These are phyloP conservation scores for Tenualosa thibaudeaui DNA, from an alignment of 2,797 vertebrate species.

Conservation along the genomic window DNA sequence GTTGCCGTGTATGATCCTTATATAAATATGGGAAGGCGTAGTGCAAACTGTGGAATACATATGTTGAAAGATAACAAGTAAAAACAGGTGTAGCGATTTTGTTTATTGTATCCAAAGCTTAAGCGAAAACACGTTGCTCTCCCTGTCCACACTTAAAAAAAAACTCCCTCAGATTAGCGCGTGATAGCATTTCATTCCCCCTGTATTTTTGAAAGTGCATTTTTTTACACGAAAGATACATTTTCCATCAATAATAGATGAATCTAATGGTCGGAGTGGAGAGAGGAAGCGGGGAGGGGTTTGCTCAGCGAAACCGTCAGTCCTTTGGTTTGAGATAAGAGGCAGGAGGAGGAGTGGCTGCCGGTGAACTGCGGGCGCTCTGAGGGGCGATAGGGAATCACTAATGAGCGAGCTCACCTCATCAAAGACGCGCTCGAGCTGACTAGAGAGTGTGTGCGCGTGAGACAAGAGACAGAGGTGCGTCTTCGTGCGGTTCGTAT, in stretches of 20 bases:
- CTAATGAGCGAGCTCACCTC: conserved; percentile 77
- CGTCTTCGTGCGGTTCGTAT: background rate
- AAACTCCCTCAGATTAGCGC: background rate
- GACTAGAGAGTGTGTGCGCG: conserved; percentile 65
- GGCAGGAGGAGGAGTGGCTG: conserved; percentile 78
- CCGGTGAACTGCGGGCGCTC: conserved; percentile 72
- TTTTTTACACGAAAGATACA: conserved; percentile 55
- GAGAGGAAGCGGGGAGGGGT: conserved; percentile 75
- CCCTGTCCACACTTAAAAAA: background rate
- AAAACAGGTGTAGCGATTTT: conserved; percentile 44
- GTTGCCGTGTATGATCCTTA: conserved; percentile 31
- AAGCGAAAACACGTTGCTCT: conserved; percentile 35
- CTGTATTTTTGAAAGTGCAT: background rate
- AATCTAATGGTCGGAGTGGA: conserved; percentile 62
- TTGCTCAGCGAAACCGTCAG: conserved; percentile 68
- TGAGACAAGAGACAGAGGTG: background rate
- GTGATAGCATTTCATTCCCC: background rate
- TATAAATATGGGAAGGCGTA: conserved; percentile 26
- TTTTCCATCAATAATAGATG: conserved; percentile 75
- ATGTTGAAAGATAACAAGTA: conserved; percentile 36
- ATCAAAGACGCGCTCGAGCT: conserved; percentile 72
- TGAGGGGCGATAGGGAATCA: conserved; percentile 75
- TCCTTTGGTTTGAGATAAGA: conserved; percentile 82
- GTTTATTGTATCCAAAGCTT: conserved; percentile 20
- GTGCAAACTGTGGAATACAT: conserved; percentile 22